Evolutionary conservation across 92 coral and sea anemone species (phyloP), one percentile per base, ranked within the genome.

Genomic region (Meandrina meandrites): DNA sequence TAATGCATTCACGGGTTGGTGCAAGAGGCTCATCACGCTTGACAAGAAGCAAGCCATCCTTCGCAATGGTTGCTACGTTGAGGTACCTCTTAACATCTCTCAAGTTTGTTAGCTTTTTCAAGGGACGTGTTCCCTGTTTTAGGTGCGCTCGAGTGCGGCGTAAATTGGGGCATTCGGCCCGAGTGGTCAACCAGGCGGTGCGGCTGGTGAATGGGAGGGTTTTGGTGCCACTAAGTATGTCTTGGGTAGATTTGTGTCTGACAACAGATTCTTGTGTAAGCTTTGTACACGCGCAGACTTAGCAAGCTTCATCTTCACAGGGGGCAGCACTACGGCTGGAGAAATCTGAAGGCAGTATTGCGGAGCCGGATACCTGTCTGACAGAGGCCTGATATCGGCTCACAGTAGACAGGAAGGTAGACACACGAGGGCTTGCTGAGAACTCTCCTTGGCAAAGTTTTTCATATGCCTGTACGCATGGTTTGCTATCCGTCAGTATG

Each of bases 11-110:
- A 24, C 85, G 82, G 8, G 91, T 18, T 0, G 83, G 91, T 9
- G 53, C 78, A 8, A 87, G 72, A 8, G 93, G 91, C 56, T 84
- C 83, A 27, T 76, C 34, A 4, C 92, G 90, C 73, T 86, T 89
- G 1, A 86, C 92, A 36, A 92, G 81, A 8, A 93, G 90, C 45
- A 93, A 50, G 42, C 92, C 92, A 54, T 90, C 92, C 0, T 37
- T 30, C 4, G 90, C 92, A 12, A 93, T 58, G 1, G 94, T 87
- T 24, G 90, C 90, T 17, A 87, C 88, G 47, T 90, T 84, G 5
- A 84, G 86, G 75, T 87, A 92, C 16, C 90, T 22, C 66, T 92
- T 86, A 19, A 90, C 91, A 45, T 92, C 89, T 31, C 50, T 87
- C 22, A 86, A 42, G 87, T 90, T 92, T 15, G 82, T 88, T 12